These are phyloP conservation scores for Potorous gilbertii DNA, from an alignment of 2,797 vertebrate genomes.

Conservation along the genomic window DNA sequence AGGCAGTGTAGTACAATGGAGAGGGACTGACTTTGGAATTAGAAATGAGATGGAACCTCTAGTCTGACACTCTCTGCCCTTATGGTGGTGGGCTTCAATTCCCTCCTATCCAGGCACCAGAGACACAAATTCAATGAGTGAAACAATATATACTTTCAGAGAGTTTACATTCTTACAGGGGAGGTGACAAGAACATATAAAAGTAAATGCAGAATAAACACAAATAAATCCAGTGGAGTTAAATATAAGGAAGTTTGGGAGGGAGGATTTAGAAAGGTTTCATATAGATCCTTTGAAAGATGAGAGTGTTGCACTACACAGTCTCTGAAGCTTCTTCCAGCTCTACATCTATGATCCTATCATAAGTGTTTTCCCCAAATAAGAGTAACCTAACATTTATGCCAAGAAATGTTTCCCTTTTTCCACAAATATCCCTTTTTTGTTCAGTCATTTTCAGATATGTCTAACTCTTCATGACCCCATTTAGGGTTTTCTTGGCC, in stretches of 20 bases:
- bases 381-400: background rate
- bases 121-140: background rate
- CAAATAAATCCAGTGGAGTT: background rate
- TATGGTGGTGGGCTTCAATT: background rate
- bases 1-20: background rate
- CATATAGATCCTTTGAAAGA: background rate
- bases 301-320: background rate
- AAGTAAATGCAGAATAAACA: background rate
- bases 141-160: background rate
- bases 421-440: background rate
- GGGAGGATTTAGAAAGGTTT: background rate
- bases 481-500: background rate
- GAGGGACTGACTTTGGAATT: background rate
- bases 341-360: background rate
- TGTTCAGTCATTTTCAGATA: background rate
- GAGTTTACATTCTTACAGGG: background rate
- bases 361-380: background rate
- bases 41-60: background rate
- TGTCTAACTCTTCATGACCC: background rate
- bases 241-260: background rate
- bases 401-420: background rate
- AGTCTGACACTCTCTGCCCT: background rate
- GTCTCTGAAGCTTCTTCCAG: background rate
- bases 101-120: background rate
- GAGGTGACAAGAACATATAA: background rate